phyloP scores from a whole-genome alignment of 2,113 vertebrate species.

The Sminthopsis crassicaudata region DNA sequence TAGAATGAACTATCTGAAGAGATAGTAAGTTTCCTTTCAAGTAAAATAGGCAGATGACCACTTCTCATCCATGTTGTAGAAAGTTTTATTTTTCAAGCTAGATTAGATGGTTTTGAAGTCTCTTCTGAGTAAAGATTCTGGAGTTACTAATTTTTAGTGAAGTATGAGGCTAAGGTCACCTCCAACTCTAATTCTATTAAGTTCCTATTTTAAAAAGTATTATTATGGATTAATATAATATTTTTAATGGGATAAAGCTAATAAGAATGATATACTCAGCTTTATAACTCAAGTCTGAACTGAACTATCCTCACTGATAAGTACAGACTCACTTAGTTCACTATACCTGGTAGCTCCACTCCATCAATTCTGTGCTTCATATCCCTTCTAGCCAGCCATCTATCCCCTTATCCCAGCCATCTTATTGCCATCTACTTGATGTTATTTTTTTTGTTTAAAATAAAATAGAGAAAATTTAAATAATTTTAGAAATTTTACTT shows the following conservation, averaged over 20 bases:
- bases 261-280: neutral
- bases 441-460: neutral
- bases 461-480: constrained; percentile 22
- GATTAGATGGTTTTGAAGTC: no score
- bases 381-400: neutral
- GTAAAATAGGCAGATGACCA: no score
- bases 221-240: neutral
- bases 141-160: no score
- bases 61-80: no score
- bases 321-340: neutral
- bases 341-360: neutral
- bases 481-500: constrained; percentile 49
- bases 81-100: no score
- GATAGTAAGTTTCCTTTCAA: no score
- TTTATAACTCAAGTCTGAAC: neutral
- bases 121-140: no score
- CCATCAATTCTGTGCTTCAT: neutral
- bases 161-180: neutral
- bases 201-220: neutral
- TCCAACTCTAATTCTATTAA: neutral
- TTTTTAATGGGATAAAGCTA: neutral
- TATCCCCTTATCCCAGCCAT: neutral
- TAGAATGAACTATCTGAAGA: no score
- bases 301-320: neutral
- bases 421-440: neutral